Base-by-base conservation (phyloP, 2,113 vertebrate species). In the Collichthys lucidus region DNA sequence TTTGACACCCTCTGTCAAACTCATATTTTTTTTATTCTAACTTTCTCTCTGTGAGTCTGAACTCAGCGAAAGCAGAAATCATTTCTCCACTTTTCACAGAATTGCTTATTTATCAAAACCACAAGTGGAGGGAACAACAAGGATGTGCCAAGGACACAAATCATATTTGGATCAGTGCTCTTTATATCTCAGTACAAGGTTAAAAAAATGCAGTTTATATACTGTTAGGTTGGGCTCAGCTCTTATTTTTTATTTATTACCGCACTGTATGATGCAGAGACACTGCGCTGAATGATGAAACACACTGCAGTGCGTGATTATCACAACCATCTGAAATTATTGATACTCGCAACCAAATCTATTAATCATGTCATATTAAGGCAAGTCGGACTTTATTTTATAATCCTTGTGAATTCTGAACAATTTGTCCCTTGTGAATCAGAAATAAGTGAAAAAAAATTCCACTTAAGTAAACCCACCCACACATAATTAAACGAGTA, bases 121-220 rank as follows among this genome's bases (percentile, higher is more conserved):
- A 22, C 9, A 24, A 81, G 11, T 57, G 10, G 2, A 75, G 73
- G 66, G 66, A 77, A 80, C 66, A 49, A 83, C 76, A 79, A 60
- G 72, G 4, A 19, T 50, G 53, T 77, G 83, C 81, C 86, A 91
- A 87, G 6, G 49, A 85, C 70, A 84, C 52, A 65, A 72, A 83
- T 86, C 65, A 80, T 44, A 70, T 69, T 82, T 85, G 74, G 71
- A 79, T 64, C 47, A 59, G 46, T 85, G 61, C 31, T 83, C 50
- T 79, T 87, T 79, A 67, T 79, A 69, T 71, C 72, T 72, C 69
- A 77, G 82, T 24, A 46, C 42, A 79, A 78, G 31, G 49, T 52
- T 70, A 60, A 53, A 80, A 53, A 76, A 56, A 80, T 40, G 20
- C 29, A 65, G 40, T 63, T 86, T 42, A 53, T 47, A 53, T 70